Evolutionary conservation across 2,797 vertebrate species (phyloP), one percentile per base, ranked within the genome.

Genomic region (Pipistrellus kuhlii): DNA sequence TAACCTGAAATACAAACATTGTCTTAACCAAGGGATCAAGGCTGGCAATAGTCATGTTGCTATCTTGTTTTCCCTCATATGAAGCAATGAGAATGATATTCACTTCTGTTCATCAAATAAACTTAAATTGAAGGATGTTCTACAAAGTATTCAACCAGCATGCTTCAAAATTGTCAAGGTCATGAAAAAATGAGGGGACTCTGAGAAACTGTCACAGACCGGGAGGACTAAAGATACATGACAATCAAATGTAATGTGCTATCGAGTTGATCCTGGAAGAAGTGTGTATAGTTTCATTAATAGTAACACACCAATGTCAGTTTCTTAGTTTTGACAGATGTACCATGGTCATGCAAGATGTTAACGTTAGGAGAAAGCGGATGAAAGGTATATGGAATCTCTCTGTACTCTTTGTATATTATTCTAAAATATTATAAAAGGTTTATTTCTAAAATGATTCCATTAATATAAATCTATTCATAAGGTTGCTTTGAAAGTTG

Each of bases 341-440:
- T 27, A 14, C 25, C 30, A 57, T 0, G 0, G 23, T 77, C 46
- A 57, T 27, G 25, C 12, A 84, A 69, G 20, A 76, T n/a, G 8
- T 83, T 73, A 66, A 73, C 18, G 8, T 75, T 59, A 64, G 44
- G 23, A 17, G 25, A 82, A 93, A 80, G 4, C 55, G 59, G 9
- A 51, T 13, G 10, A 91, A 87, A 2, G 14, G 11, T 64, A 35
- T 48, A 51, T 44, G 48, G 41, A 83, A 35, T 72, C 25, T 38
- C 10, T 66, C 20, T 80, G 20, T 68, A 30, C 25, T 80, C 55
- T 86, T 76, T 90, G 46, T 64, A 93, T 80, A 66, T 84, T 80
- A 88, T 72, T 72, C 30, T 85, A 80, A 94, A 90, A 84, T n/a
- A n/a, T n/a, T n/a, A n/a, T 72, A 66, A 44, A 62, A 91, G 41